Conservation (phyloP, 2,888 invertebrate species). For the Timema podura region DNA sequence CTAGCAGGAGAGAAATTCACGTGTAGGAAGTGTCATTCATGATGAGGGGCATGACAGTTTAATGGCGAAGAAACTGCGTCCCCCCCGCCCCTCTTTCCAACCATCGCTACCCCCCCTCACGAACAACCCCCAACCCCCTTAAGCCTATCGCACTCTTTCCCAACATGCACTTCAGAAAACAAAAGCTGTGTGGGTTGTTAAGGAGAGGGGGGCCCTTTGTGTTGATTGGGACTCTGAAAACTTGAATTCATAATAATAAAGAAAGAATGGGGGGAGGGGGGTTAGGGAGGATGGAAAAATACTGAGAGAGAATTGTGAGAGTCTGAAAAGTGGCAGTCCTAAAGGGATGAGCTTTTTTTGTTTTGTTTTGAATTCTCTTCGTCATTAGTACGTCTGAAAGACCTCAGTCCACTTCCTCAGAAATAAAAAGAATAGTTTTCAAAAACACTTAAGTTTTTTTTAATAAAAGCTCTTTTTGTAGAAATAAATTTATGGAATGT, state of each 20-base stretch:
- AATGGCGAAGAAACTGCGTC: constrained; percentile 10
- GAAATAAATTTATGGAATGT: too few species aligned
- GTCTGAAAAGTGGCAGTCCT: constrained; percentile 7
- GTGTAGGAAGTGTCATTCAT: too few species aligned
- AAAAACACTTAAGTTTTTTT: too few species aligned
- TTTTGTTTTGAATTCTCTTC: too few species aligned
- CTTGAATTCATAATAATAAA: constrained; percentile 15
- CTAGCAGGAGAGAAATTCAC: too few species aligned
- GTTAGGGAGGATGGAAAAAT: neutral
- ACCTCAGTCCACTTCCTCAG: too few species aligned
- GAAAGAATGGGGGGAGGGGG: neutral
- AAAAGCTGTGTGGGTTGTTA: constrained; percentile 5
- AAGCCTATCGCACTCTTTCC: neutral
- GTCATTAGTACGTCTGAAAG: too few species aligned
- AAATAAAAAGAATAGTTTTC: too few species aligned
- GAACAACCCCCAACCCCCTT: neutral
- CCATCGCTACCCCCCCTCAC: neutral
- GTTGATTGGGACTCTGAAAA: constrained; percentile 15
- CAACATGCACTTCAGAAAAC: constrained; percentile 7
- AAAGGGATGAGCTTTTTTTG: constrained; percentile 6
- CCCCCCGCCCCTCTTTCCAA: neutral
- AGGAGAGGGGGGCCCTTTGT: constrained; percentile 7
- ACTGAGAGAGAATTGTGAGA: constrained; percentile 7
- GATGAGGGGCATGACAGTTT: constrained; percentile 15
- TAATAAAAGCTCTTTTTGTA: too few species aligned